These are phyloP conservation scores for Syngnathus typhle DNA, from an alignment of 2,113 vertebrate species.

Conservation along the genomic window DNA sequence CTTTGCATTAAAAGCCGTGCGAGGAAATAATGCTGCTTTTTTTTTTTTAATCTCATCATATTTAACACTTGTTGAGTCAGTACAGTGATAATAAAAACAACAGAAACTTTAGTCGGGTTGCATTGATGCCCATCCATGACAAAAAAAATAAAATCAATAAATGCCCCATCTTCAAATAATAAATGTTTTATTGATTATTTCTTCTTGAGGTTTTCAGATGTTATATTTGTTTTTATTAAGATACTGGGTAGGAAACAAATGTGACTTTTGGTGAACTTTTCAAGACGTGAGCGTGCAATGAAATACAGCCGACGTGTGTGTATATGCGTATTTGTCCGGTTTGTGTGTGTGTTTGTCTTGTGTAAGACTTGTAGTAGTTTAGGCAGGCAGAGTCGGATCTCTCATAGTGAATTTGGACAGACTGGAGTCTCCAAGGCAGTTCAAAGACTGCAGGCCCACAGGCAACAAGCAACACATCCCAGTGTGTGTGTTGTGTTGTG, in stretches of 20 bases:
- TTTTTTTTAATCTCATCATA: neutral
- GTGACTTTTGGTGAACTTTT: conserved; percentile 49
- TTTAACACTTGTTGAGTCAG: conserved; percentile 33
- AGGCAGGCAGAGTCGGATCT: conserved; percentile 60
- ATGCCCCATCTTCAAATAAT: too few species aligned
- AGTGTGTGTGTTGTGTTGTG: conserved; percentile 29
- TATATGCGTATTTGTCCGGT: conserved; percentile 22
- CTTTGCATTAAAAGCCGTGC: conserved; percentile 32
- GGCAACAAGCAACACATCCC: conserved; percentile 62
- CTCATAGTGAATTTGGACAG: conserved; percentile 68
- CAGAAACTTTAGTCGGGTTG: neutral
- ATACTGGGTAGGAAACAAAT: conserved; percentile 23
- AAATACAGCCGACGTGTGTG: conserved; percentile 17
- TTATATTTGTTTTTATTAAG: conserved; percentile 9
- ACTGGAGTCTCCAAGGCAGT: conserved; percentile 68
- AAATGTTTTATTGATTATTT: neutral
- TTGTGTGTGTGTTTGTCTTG: conserved; percentile 31
- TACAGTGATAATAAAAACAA: conserved; percentile 1
- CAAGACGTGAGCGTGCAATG: conserved; percentile 25
- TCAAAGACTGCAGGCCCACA: conserved; percentile 69
- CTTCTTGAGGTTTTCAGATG: conserved; percentile 13
- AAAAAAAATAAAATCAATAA: too few species aligned
- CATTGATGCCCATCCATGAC: too few species aligned
- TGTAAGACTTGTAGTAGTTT: conserved; percentile 60
- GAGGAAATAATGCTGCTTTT: conserved; percentile 27